phyloP scores from a whole-genome alignment of 2,113 vertebrate genomes.

The Hydropotes inermis region DNA sequence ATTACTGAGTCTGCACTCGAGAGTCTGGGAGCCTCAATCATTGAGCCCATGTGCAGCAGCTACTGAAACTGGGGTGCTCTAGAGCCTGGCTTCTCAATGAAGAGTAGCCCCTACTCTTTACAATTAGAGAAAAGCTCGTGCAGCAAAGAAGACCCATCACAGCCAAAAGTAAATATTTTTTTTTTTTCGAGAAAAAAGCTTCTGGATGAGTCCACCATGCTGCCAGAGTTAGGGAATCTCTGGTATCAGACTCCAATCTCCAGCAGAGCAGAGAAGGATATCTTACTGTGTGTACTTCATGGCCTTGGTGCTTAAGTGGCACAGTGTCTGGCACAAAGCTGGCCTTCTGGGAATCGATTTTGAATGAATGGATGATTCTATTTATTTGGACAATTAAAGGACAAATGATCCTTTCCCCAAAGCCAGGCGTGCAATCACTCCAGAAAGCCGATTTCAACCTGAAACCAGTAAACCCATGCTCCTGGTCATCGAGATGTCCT shows the following conservation, averaged over 20 bases:
- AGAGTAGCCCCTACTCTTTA: not conserved
- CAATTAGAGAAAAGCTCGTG: not conserved
- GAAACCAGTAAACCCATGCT: not conserved
- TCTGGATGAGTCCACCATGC: not conserved
- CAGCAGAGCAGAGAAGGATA: not conserved
- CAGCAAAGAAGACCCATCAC: not conserved
- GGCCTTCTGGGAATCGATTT: not conserved
- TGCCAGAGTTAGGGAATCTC: not conserved
- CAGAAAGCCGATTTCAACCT: conserved; percentile 13
- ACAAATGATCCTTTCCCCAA: not conserved
- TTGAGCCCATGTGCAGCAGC: not conserved
- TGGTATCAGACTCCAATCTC: not conserved
- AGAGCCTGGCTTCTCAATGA: not conserved
- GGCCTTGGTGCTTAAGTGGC: not conserved
- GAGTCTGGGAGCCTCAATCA: not conserved
- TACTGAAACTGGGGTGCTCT: not conserved
- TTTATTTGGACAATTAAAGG: not conserved
- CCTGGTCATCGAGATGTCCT: not conserved
- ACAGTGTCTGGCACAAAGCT: not conserved
- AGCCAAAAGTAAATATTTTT: not conserved
- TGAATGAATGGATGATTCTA: not conserved
- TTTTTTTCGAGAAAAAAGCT: not conserved
- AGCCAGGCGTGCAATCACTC: not conserved
- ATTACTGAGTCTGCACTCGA: not conserved
- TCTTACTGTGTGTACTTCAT: not conserved